A percentile compares a stretch with the other conserved stretches of the same genome.
phyloP scores from a whole-genome alignment of 2,113 vertebrate genomes.

The Heterochromis multidens region DNA sequence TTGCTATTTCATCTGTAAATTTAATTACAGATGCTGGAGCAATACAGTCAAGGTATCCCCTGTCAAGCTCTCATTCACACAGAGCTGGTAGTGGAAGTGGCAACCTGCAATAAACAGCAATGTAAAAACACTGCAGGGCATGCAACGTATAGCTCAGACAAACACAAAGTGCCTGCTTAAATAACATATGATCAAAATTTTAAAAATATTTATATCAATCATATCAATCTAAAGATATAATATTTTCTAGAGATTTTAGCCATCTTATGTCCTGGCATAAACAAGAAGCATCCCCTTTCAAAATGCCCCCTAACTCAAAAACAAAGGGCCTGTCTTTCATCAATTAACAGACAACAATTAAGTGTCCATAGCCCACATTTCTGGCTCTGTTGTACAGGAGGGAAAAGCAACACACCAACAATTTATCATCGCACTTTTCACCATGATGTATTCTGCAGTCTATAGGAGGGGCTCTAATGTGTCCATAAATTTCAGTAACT shows the following conservation, averaged over 20 bases:
- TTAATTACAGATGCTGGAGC: constrained; percentile 72
- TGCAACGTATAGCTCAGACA: background rate
- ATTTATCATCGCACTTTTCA: constrained; percentile 61
- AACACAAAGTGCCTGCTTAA: background rate
- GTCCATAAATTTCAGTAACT: constrained; percentile 63
- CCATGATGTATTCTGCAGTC: constrained; percentile 57
- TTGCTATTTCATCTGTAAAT: constrained; percentile 76
- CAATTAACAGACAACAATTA: constrained; percentile 58
- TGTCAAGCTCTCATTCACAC: constrained; percentile 70
- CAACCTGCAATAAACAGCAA: constrained; percentile 49
- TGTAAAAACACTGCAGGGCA: background rate
- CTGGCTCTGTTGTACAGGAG: background rate
- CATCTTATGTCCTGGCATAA: background rate
- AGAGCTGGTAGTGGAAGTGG: constrained; percentile 35
- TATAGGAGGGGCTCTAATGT: constrained; percentile 59
- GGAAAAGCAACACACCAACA: constrained; percentile 35
- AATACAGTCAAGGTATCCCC: constrained; percentile 54
- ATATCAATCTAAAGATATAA: background rate
- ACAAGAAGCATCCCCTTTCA: background rate
- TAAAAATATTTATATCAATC: background rate
- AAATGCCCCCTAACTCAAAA: background rate
- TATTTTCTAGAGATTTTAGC: background rate
- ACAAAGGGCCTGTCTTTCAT: constrained; percentile 11
- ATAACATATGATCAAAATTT: background rate
- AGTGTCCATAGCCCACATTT: constrained; percentile 10